A percentile compares a stretch with the other conserved stretches of the same genome.
Conservation (phyloP, 2,888 invertebrate genomes). For the Junonia oenone region DNA sequence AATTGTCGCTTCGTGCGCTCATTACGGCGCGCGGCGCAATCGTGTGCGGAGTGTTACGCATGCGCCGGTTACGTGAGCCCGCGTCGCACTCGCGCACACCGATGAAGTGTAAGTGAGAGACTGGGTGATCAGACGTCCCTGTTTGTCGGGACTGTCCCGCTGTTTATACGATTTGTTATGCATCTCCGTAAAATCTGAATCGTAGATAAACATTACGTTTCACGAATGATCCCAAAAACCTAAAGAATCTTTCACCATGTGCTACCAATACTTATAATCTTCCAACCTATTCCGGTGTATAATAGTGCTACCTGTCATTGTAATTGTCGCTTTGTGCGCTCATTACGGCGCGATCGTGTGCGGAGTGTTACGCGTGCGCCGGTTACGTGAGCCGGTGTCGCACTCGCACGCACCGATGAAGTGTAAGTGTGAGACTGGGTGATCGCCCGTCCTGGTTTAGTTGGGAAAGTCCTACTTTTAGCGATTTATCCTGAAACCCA, state of each 20-base stretch:
- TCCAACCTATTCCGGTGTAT: neutral
- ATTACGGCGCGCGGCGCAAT: slow-evolving; percentile 20
- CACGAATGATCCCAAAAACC: too few relatives aligned
- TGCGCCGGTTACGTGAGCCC: slow-evolving; percentile 19
- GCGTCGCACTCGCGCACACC: slow-evolving; percentile 3
- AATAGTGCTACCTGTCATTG: slow-evolving; percentile 4
- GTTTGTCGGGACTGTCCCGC: too few relatives aligned
- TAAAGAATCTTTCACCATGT: too few relatives aligned
- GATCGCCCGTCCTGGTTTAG: too few relatives aligned
- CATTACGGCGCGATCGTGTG: slow-evolving; percentile 23
- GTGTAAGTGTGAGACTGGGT: neutral
- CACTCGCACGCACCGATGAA: slow-evolving; percentile 7
- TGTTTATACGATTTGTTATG: too few relatives aligned
- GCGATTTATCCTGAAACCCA: too few relatives aligned
- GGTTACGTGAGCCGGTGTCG: slow-evolving; percentile 15
- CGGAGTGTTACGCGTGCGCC: slow-evolving; percentile 18
- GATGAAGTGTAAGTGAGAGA: slow-evolving; percentile 4
- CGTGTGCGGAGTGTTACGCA: slow-evolving; percentile 20
- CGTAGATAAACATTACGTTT: too few relatives aligned
- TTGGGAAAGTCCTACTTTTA: too few relatives aligned
- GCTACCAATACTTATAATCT: neutral
- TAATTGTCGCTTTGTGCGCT: slow-evolving; percentile 15
- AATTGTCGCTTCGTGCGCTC: slow-evolving; percentile 16
- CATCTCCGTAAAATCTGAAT: too few relatives aligned
- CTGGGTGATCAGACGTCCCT: too few relatives aligned